Percentiles rank a stretch among this genome's conserved stretches.
Conservation (phyloP, 2,888 invertebrate genomes). For the Plagodis pulveraria region DNA sequence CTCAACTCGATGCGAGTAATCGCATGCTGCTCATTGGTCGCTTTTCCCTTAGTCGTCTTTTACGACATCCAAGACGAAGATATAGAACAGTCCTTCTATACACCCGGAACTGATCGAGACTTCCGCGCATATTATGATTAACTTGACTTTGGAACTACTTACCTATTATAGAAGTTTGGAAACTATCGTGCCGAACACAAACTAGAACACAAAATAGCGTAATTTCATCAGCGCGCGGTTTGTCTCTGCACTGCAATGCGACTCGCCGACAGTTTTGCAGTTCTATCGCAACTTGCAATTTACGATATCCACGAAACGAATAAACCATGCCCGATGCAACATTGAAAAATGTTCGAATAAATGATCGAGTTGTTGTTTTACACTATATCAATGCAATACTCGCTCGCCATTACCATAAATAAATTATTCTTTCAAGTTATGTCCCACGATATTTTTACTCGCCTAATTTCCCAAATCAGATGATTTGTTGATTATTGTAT, state of each 20-base stretch:
- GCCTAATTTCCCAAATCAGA: no score
- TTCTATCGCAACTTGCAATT: constrained; percentile 26
- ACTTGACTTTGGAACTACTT: constrained; percentile 14
- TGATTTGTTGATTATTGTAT: no score
- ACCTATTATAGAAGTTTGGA: constrained; percentile 22
- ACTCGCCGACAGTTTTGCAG: constrained; percentile 32
- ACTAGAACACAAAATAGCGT: constrained; percentile 15
- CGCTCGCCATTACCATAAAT: no score
- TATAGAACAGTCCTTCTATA: no score
- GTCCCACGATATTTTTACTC: no score
- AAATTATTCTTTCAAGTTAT: no score
- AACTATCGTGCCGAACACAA: constrained; percentile 19
- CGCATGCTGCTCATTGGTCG: no score
- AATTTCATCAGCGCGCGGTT: constrained; percentile 21
- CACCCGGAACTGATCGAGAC: no score
- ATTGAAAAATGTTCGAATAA: constrained; percentile 23
- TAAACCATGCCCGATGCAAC: constrained; percentile 17
- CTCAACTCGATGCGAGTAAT: no score
- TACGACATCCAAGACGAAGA: no score
- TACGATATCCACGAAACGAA: constrained; percentile 28
- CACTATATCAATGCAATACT: neutral
- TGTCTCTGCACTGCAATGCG: constrained; percentile 37
- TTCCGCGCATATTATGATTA: constrained; percentile 16
- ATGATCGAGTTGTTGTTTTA: constrained; percentile 14
- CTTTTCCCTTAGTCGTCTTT: no score